Conservation (phyloP, 2,797 vertebrate genomes). For the Miopithecus talapoin region DNA sequence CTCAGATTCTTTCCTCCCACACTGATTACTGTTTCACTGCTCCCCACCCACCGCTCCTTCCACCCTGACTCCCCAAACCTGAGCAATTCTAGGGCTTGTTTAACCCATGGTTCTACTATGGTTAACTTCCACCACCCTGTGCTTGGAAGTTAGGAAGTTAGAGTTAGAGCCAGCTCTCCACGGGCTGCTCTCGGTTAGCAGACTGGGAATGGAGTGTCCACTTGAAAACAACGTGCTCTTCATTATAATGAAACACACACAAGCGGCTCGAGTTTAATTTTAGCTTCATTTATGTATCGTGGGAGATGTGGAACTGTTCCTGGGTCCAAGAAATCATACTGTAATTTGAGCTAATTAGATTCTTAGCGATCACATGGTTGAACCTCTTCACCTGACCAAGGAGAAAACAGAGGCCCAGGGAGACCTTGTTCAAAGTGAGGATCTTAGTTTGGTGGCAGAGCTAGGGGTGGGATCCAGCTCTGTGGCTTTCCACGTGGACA, state of each 20-base stretch:
- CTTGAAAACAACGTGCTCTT: too few relatives aligned
- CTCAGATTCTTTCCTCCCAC: background rate
- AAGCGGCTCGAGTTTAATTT: background rate
- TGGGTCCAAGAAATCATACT: background rate
- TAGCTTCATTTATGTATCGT: background rate
- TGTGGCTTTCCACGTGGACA: background rate
- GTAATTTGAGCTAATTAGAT: background rate
- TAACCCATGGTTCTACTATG: background rate
- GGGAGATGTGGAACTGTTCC: background rate
- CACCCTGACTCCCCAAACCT: rapidly evolving
- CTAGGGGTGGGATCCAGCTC: background rate
- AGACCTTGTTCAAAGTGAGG: background rate
- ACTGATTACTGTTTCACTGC: background rate
- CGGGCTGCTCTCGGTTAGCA: constrained; percentile 54
- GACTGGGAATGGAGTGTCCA: background rate
- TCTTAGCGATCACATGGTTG: background rate
- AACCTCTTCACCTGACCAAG: background rate
- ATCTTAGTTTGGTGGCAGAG: background rate
- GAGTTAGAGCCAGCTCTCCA: background rate
- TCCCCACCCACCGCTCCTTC: too few relatives aligned
- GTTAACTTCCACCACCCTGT: background rate
- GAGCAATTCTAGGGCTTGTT: background rate
- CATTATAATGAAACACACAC: rapidly evolving
- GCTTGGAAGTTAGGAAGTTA: background rate
- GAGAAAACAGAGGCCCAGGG: background rate